Evolutionary conservation across 2,797 vertebrate genomes (phyloP).

Genomic region (Acrocephalus scirpaceus): DNA sequence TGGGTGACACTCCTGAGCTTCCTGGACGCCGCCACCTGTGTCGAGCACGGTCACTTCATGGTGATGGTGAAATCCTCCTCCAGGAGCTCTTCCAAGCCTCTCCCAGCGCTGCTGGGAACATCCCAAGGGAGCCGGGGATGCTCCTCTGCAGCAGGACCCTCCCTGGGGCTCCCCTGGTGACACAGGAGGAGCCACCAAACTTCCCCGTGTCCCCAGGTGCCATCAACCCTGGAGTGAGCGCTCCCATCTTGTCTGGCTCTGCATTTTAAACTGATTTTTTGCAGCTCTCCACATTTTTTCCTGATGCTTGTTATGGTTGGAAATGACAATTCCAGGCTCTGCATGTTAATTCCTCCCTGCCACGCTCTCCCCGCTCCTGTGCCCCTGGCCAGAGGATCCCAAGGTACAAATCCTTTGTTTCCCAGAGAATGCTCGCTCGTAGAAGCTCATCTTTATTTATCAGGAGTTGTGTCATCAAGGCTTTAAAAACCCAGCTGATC

Average conservation of each 20-base stretch:
- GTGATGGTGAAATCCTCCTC: background rate
- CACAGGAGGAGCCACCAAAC: background rate
- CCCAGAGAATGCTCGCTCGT: background rate
- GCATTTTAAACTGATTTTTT: background rate
- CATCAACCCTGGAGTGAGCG: background rate
- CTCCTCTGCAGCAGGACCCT: background rate
- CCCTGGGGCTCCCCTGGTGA: background rate
- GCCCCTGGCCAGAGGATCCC: background rate
- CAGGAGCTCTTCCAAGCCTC: background rate
- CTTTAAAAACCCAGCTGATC: constrained; percentile 54
- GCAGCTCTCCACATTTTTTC: background rate
- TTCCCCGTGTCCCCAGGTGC: background rate
- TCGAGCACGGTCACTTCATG: accelerated
- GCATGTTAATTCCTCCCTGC: constrained; percentile 19
- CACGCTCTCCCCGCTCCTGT: background rate
- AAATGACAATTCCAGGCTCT: background rate
- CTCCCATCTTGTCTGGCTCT: background rate
- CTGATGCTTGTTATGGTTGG: background rate
- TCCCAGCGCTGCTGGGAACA: background rate
- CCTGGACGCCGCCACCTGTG: background rate
- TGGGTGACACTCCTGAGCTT: background rate
- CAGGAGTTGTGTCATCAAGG: constrained; percentile 18
- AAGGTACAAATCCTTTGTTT: constrained; percentile 36
- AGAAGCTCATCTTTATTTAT: constrained; percentile 63
- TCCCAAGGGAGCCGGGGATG: background rate